A percentile compares a stretch with the other conserved stretches of the same genome.
Evolutionary conservation across 2,888 invertebrate genomes (phyloP).

Genomic region (Acanthopleura granulata): DNA sequence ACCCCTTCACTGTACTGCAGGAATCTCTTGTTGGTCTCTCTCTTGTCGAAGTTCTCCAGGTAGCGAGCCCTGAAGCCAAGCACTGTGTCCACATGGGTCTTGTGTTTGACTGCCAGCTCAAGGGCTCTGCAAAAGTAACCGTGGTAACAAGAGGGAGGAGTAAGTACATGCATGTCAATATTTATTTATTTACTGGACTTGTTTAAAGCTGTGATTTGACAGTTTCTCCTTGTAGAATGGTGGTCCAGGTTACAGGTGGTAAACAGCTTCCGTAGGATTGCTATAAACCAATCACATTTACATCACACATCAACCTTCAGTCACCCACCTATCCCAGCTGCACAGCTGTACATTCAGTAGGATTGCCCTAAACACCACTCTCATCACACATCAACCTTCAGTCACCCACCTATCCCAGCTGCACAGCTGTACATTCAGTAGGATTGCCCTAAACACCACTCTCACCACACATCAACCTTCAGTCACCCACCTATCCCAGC

Average conservation of each 20-base stretch:
- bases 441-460: constrained; percentile 79
- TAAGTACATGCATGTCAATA: too few species aligned
- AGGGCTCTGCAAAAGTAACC: constrained; percentile 74
- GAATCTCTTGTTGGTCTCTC: constrained; percentile 70
- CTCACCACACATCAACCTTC: constrained; percentile 68
- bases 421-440: constrained; percentile 70
- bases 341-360: constrained; percentile 80
- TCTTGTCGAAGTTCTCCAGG: constrained; percentile 72
- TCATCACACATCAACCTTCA: too few species aligned
- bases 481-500: constrained; percentile 78
- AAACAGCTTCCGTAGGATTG: constrained; percentile 77
- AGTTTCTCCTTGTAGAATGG: too few species aligned
- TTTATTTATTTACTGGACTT: too few species aligned
- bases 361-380: constrained; percentile 79
- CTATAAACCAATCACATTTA: constrained; percentile 81
- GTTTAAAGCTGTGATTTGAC: too few species aligned
- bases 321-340: constrained; percentile 79
- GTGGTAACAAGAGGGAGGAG: background rate
- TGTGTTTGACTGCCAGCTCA: constrained; percentile 81
- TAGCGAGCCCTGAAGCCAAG: constrained; percentile 78
- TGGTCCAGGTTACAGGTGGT: too few species aligned
- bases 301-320: constrained; percentile 60
- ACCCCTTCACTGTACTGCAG: constrained; percentile 68
- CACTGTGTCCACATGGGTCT: constrained; percentile 81
- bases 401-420: background rate